phyloP scores from a whole-genome alignment of 2,113 vertebrate genomes.

The Pipra filicauda region DNA sequence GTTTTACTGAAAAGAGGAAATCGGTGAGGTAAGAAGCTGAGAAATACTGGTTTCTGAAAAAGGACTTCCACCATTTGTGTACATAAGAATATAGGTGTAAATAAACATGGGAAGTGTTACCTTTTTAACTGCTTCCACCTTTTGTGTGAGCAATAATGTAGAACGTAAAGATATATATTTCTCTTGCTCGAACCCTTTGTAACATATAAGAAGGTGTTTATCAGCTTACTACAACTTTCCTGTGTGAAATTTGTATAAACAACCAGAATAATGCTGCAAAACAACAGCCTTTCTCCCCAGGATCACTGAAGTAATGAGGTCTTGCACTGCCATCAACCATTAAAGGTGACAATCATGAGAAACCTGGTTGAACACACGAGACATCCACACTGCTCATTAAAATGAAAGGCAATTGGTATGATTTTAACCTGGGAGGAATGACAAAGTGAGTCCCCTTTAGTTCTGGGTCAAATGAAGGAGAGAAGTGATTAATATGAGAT shows the following conservation, averaged over 20 bases:
- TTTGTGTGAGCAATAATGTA: slow-evolving; percentile 23
- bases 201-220: background rate
- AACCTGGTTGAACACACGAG: background rate
- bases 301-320: background rate
- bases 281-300: background rate
- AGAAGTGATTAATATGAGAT: background rate
- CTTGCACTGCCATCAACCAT: background rate
- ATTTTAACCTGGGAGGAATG: background rate
- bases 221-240: slow-evolving; percentile 31
- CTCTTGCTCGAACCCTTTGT: background rate
- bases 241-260: background rate
- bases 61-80: slow-evolving; percentile 44
- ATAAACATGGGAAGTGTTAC: slow-evolving; percentile 19
- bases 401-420: background rate
- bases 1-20: background rate
- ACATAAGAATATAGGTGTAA: slow-evolving; percentile 5
- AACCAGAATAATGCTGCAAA: background rate
- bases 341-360: background rate
- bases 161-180: background rate
- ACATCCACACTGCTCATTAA: background rate
- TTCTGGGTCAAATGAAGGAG: background rate
- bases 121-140: slow-evolving; percentile 47
- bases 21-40: background rate
- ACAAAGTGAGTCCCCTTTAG: background rate
- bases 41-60: background rate